Evolutionary conservation across 1,140 invertebrate species (phyloP).

Genomic region (Idris sp.): DNA sequence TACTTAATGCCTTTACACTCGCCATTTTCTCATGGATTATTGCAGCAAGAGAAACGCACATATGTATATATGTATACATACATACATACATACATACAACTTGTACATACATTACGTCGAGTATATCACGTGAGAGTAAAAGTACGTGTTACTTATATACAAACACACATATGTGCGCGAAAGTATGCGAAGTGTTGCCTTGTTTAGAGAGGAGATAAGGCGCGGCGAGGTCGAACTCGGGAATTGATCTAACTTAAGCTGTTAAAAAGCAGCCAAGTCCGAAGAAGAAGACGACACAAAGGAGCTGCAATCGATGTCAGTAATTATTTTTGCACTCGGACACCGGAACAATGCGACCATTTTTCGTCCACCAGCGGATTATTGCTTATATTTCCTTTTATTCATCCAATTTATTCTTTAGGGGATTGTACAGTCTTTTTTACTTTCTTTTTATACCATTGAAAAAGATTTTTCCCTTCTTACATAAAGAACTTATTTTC

Average conservation of each 20-base stretch:
- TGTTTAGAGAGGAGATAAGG: conserved; percentile 52
- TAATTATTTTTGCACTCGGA: conserved; percentile 30
- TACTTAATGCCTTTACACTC: too few species aligned
- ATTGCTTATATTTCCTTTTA: conserved; percentile 22
- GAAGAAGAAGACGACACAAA: conserved; percentile 37
- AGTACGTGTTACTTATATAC: conserved; percentile 1
- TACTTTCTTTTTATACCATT: too few species aligned
- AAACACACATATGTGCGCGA: conserved; percentile 3
- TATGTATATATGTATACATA: too few species aligned
- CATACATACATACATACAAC: too few species aligned
- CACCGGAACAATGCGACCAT: conserved; percentile 39
- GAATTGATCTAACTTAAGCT: conserved; percentile 46
- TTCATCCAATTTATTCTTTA: too few species aligned
- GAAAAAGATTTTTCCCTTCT: too few species aligned
- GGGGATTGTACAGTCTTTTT: too few species aligned
- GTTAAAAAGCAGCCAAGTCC: conserved; percentile 39
- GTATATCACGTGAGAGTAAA: background rate
- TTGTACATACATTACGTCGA: too few species aligned
- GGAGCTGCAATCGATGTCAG: conserved; percentile 40
- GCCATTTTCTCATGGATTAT: background rate
- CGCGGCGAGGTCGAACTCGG: conserved; percentile 27
- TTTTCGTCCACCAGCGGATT: conserved; percentile 32
- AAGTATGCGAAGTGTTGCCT: conserved; percentile 36
- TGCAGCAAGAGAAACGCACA: background rate
- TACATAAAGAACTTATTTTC: too few species aligned